Base-by-base conservation (phyloP, 2,888 invertebrate genomes). In the Tachina lurida region DNA sequence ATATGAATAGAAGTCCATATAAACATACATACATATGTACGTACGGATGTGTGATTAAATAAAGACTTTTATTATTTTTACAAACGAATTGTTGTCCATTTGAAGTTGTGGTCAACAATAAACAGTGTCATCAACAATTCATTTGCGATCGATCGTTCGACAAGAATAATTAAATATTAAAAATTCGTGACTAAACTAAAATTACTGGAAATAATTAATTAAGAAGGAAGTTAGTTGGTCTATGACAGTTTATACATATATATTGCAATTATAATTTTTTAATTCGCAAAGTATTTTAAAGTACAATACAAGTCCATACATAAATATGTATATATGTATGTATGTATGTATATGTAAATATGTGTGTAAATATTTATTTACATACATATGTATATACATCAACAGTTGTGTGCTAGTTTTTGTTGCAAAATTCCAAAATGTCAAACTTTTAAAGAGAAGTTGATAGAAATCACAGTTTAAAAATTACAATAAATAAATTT, bases 81-180 rank as follows among this genome's bases (percentile, higher is more conserved):
- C 49, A 70, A 62, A 68, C 47, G 31, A 75, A 74, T 76, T 84
- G 62, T 74, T 31, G 78, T 54, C 68, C 68, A 78, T 52, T 58
- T 65, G 10, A 68, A 52, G 62, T 79, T 76, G 60, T 62, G 80
- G 70, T 84, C 65, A 78, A 56, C 63, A 74, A 63, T 70, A 41
- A 67, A 68, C 13, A 49, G 15, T 58, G 62, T 54, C 68, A 62
- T 45, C 62, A 58, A 82, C 47, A 43, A 73, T 65, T 62, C 60
- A 73, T 58, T 77, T 63, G 54, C 19, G 31, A 79, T 45, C 54
- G 31, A 75, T 45, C 45, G 62, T 54, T 56, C 22, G 43, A 12
- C 17, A 58, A 80, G 47, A 47, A 58, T 73, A 73, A 65, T 58
- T 65, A 56, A 65, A 41, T 56, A 65, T 65, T 52, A 41, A 39